Evolutionary conservation across 2,888 invertebrate genomes (phyloP).

Genomic region (Idaea aversata): DNA sequence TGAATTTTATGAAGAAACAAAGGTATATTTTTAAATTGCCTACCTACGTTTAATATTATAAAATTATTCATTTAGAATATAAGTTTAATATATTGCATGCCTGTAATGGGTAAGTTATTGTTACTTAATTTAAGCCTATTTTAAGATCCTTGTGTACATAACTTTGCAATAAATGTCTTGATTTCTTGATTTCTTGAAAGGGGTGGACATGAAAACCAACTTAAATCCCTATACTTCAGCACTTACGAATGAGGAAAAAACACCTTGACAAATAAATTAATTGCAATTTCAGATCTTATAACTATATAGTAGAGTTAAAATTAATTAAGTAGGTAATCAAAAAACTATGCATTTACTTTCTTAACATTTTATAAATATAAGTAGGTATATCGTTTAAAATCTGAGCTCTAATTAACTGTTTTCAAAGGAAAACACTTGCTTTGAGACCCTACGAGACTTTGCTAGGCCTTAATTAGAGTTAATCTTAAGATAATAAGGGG

Average conservation of each 20-base stretch:
- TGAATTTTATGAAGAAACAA: no score
- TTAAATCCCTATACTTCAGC: not conserved
- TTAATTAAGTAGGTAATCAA: not conserved
- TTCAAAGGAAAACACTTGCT: conserved; percentile 64
- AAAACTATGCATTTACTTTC: not conserved
- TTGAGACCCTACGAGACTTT: conserved; percentile 55
- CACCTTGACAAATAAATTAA: not conserved
- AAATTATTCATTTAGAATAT: no score
- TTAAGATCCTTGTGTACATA: no score
- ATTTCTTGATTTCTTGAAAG: no score
- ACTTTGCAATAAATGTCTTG: no score
- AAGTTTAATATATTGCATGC: no score
- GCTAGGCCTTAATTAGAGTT: conserved; percentile 71
- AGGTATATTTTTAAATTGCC: no score
- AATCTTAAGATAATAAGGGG: conserved; percentile 74
- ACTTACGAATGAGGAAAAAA: not conserved
- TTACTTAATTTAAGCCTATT: no score
- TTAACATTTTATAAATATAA: conserved; percentile 21
- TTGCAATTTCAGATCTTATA: not conserved
- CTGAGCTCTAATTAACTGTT: conserved; percentile 42
- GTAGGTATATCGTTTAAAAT: conserved; percentile 24
- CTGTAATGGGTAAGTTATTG: no score
- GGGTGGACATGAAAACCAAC: not conserved
- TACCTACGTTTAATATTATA: no score
- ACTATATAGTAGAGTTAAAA: not conserved